Percentiles rank a stretch among this genome's conserved stretches.
phyloP scores from a whole-genome alignment of 2,888 invertebrate genomes.

The Lapara coniferarum region DNA sequence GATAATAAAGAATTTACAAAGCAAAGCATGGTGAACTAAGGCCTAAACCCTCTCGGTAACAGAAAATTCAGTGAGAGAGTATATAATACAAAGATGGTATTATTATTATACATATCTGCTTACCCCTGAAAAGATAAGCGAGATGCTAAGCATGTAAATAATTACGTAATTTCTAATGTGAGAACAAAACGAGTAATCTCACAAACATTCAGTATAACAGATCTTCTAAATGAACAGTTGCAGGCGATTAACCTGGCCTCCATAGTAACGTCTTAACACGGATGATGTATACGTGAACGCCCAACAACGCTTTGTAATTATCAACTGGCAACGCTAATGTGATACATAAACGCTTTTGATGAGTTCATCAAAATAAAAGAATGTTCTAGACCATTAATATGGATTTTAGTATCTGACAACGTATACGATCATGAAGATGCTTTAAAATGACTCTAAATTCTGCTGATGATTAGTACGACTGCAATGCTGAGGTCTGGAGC shows the following conservation, averaged over 20 bases:
- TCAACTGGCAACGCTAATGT: slow-evolving; percentile 70
- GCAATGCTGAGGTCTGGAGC: too few species aligned
- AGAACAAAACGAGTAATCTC: slow-evolving; percentile 54
- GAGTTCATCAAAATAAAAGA: slow-evolving; percentile 70
- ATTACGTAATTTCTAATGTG: background rate
- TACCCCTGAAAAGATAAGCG: too few species aligned
- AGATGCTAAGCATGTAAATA: background rate
- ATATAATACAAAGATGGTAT: too few species aligned
- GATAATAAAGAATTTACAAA: too few species aligned
- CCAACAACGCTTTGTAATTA: slow-evolving; percentile 75
- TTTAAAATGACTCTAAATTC: too few species aligned
- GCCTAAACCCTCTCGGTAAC: too few species aligned
- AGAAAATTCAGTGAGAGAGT: too few species aligned
- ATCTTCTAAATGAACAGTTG: slow-evolving; percentile 63
- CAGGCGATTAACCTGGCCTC: slow-evolving; percentile 61
- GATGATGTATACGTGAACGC: slow-evolving; percentile 79
- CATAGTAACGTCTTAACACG: slow-evolving; percentile 77
- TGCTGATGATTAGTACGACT: too few species aligned
- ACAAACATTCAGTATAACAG: slow-evolving; percentile 57
- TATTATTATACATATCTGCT: too few species aligned
- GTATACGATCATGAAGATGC: background rate
- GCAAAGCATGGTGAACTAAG: too few species aligned
- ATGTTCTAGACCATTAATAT: slow-evolving; percentile 61
- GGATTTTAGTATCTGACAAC: slow-evolving; percentile 47
- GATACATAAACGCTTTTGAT: slow-evolving; percentile 75